Evolutionary conservation across 2,113 vertebrate genomes (phyloP).

Genomic region (Eulemur macaco): DNA sequence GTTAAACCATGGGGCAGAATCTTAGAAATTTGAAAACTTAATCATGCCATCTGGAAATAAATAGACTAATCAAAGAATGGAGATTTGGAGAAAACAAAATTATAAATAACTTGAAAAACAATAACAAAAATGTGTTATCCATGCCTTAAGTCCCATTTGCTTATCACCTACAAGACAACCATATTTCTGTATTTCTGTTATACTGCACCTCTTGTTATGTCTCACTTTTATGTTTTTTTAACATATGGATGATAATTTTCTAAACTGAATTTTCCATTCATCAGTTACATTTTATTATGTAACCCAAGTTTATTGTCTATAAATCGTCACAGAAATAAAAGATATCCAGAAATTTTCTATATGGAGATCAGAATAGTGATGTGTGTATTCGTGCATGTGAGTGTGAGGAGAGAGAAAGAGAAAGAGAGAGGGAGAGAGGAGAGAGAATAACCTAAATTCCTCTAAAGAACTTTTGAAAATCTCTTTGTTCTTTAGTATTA

Average conservation of each 20-base stretch:
- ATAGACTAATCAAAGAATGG: slow-evolving; percentile 50
- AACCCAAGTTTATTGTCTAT: neutral
- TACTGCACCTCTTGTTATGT: neutral
- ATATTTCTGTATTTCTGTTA: neutral
- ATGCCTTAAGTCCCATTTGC: neutral
- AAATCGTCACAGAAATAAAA: neutral
- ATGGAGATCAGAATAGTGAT: neutral
- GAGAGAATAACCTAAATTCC: neutral
- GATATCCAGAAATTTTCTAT: neutral
- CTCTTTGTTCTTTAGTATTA: neutral
- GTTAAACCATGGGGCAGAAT: slow-evolving; percentile 28
- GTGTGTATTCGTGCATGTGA: neutral
- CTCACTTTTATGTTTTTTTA: neutral
- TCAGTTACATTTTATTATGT: neutral
- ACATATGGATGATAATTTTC: neutral
- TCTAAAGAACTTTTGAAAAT: neutral
- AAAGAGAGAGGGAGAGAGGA: neutral
- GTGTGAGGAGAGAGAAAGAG: neutral
- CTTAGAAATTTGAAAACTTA: slow-evolving; percentile 53
- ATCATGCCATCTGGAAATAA: slow-evolving; percentile 62
- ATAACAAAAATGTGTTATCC: neutral
- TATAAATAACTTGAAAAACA: slow-evolving; percentile 27
- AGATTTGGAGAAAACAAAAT: slow-evolving; percentile 55
- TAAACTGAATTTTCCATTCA: neutral
- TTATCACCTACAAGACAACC: neutral